Base-by-base conservation (phyloP, 2,113 vertebrate genomes). In the Opisthocomus hoazin region DNA sequence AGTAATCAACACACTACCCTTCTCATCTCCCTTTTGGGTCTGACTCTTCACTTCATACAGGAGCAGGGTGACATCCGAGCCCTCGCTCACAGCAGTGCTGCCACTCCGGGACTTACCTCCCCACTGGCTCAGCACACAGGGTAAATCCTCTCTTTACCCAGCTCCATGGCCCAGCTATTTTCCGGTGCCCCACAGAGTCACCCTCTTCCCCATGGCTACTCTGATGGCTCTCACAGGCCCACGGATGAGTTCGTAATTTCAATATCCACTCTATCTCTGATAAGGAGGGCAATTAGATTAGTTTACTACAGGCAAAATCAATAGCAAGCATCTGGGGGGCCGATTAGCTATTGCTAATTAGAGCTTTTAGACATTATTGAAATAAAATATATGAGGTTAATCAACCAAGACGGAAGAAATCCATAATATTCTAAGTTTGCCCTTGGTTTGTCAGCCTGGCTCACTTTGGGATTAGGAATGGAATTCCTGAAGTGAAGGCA, bases 301-400 rank as follows among this genome's bases (percentile, higher is more conserved):
- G 89, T 93, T 97, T 95, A 97, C 97, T 95, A 84, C 95, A 95
- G 96, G 97, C 94, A 97, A 92, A 98, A 98, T 98, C 98, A 97
- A 98, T 98, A 98, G 80, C 50, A 71, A 65, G 93, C 90, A 95
- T 94, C 97, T 97, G 74, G 92, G 97, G 94, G 92, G 90, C 97
- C 90, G 84, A 96, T 96, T 95, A 97, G 97, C 95, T 92, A 91
- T 83, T 97, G 94, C 96, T 98, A 98, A 98, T 98, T 98, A 97
- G 96, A 96, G 68, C 87, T 97, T 97, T 96, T 97, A 97, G 96
- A 97, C 94, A 94, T 97, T 97, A 96, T 98, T 98, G 97, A 98
- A 97, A 98, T 97, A 96, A 96, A 95, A 95, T 34, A 39, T 71
- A 94, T 89, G 89, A 96, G 90, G 95, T 90, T 97, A 96, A 98